Percentiles rank a stretch among this genome's conserved stretches.
Conservation (phyloP, 2,888 invertebrate species). For the Mythimna albipuncta region DNA sequence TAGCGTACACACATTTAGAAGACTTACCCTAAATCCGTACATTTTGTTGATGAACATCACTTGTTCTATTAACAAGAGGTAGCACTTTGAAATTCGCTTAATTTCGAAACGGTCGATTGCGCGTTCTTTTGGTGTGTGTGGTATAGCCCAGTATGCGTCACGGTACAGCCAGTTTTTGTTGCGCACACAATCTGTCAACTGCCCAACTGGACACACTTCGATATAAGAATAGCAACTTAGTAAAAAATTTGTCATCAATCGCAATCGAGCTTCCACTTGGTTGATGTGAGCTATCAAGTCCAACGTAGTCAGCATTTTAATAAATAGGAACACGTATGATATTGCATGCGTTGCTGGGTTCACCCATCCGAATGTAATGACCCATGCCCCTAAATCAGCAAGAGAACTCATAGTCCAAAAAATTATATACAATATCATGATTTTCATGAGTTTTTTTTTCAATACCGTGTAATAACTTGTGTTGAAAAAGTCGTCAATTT, state of each 20-base stretch:
- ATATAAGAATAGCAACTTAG: slow-evolving; percentile 66
- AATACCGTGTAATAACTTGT: slow-evolving; percentile 66
- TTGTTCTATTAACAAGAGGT: slow-evolving; percentile 80
- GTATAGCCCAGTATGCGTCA: slow-evolving; percentile 23
- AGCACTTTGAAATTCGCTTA: slow-evolving; percentile 76
- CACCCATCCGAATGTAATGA: slow-evolving; percentile 68
- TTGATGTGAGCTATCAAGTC: slow-evolving; percentile 79
- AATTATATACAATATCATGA: slow-evolving; percentile 65
- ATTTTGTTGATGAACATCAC: slow-evolving; percentile 79
- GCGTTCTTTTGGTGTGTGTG: slow-evolving; percentile 26
- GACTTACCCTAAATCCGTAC: slow-evolving; percentile 82
- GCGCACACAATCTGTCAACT: slow-evolving; percentile 62
- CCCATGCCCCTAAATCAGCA: slow-evolving; percentile 77
- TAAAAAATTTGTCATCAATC: slow-evolving; percentile 72
- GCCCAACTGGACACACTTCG: slow-evolving; percentile 51
- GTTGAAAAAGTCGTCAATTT: slow-evolving; percentile 76
- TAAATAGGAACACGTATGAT: slow-evolving; percentile 76
- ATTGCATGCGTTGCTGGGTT: slow-evolving; percentile 69
- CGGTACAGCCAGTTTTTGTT: slow-evolving; percentile 74
- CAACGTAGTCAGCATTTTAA: slow-evolving; percentile 80
- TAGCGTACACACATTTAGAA: not conserved
- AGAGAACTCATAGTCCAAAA: slow-evolving; percentile 72
- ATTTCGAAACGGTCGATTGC: slow-evolving; percentile 62
- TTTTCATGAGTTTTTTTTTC: slow-evolving; percentile 68
- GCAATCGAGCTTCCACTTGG: slow-evolving; percentile 77